Percentiles rank a stretch among this genome's conserved stretches.
phyloP scores from a whole-genome alignment of 2,113 vertebrate genomes.

The Panurus biarmicus region DNA sequence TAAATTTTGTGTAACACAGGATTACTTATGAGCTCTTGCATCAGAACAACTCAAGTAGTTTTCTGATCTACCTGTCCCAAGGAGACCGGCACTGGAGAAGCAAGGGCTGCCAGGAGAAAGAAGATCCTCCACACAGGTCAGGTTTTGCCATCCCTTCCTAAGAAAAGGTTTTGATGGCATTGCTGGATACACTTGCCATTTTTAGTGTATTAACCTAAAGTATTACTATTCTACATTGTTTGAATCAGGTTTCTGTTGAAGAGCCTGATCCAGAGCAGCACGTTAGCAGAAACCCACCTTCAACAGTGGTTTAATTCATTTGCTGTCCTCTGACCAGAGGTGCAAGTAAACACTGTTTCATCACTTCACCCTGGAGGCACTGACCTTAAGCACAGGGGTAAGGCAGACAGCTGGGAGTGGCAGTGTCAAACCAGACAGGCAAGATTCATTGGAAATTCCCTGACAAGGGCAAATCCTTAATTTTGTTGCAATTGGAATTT shows the following conservation, averaged over 20 bases:
- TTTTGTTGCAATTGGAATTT: background rate
- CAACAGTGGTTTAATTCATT: background rate
- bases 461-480: background rate
- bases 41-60: background rate
- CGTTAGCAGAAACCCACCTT: background rate
- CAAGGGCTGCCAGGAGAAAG: background rate
- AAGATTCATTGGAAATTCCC: constrained; percentile 18
- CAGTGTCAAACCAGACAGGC: constrained; percentile 16
- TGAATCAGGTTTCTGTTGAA: background rate
- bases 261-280: background rate
- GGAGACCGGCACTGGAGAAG: background rate
- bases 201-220: background rate
- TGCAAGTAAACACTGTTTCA: background rate
- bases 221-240: background rate
- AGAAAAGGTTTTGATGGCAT: background rate
- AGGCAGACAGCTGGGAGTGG: background rate
- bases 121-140: background rate
- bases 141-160: background rate
- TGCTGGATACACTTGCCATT: background rate
- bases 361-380: background rate
- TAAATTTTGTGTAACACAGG: background rate
- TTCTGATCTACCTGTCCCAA: background rate
- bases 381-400: background rate
- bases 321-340: background rate
- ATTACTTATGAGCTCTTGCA: background rate